These are phyloP conservation scores for Paraplagusia blochii DNA, from an alignment of 2,113 vertebrate genomes.

Conservation along the genomic window DNA sequence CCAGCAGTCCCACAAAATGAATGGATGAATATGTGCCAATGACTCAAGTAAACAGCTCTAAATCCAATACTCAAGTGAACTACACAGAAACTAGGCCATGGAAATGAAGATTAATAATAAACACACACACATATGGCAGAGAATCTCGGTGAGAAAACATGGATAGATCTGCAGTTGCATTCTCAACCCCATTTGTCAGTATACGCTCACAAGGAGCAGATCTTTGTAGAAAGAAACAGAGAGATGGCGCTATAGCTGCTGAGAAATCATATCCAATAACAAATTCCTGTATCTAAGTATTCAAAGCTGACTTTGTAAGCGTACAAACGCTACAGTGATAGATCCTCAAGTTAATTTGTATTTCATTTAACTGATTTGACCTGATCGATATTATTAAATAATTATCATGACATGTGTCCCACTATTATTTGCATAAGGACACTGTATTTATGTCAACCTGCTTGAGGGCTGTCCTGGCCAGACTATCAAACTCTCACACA, in stretches of 20 bases:
- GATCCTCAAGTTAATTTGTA: too few species aligned
- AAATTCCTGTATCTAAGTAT: too few species aligned
- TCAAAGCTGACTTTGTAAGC: too few species aligned
- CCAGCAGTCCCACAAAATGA: too few species aligned
- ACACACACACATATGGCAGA: conserved; percentile 65
- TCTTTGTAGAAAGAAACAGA: conserved; percentile 24
- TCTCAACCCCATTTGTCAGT: conserved; percentile 42
- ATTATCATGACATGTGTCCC: too few species aligned
- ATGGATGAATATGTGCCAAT: too few species aligned
- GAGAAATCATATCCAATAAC: conserved; percentile 14
- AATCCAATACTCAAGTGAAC: too few species aligned
- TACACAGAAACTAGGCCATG: conserved; percentile 62
- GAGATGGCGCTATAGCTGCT: conserved; percentile 12
- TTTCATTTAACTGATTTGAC: too few species aligned
- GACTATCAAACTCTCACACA: background rate
- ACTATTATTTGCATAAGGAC: background rate
- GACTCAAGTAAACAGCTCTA: too few species aligned
- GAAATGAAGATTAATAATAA: conserved; percentile 70
- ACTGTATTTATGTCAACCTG: background rate
- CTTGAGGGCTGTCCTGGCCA: conserved; percentile 3
- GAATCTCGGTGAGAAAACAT: conserved; percentile 56
- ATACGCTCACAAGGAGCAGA: conserved; percentile 13
- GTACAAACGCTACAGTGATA: too few species aligned
- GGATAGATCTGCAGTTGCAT: conserved; percentile 41
- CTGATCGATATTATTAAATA: too few species aligned